Evolutionary conservation across 2,888 invertebrate genomes (phyloP), one percentile per base, ranked within the genome.

Genomic region (Eupeodes luniger): DNA sequence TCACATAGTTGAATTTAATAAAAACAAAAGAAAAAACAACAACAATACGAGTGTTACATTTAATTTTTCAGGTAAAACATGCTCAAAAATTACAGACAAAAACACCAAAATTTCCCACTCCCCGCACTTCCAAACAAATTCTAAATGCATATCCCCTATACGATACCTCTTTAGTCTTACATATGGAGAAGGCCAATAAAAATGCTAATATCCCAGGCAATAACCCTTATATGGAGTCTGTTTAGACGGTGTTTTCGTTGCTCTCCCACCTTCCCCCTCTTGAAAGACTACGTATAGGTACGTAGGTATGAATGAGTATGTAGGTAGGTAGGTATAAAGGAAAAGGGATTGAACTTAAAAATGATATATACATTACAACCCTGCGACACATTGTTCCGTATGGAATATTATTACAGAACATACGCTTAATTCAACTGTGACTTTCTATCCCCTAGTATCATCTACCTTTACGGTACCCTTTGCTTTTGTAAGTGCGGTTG

Each of bases 201-300:
- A 88, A 88, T 88, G 88, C 88, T 88, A 88, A 88, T 88, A 78
- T 55, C 85, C 85, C 77, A 69, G 81, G 81, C 85, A 88, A 88
- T 88, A 88, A 85, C 88, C 88, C 88, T 88, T 85, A 88, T 85
- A 88, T 84, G 81, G 84, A 85, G 84, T 88, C 74, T 88, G 81
- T 78, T 81, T 83, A 83, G 72, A 72, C 82, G 47, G 27, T 74
- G 67, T 70, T 70, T 70, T 51, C 44, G 5, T 34, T 55, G 53
- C 12, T 6, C 27, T 36, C 34, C 47, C 40, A n/a, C 27, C 49
- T n/a, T 5, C 27, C 47, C 47, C 47, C 40, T n/a, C 27, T 66
- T 47, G 44, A 44, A 57, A 27, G 1, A 57, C 19, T 55, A 27
- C 0, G 40, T n/a, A 69, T 10, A 2, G 4, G 9, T 34, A 2